Evolutionary conservation across 2,888 invertebrate species (phyloP).

Genomic region (Amblyteles armatorius): DNA sequence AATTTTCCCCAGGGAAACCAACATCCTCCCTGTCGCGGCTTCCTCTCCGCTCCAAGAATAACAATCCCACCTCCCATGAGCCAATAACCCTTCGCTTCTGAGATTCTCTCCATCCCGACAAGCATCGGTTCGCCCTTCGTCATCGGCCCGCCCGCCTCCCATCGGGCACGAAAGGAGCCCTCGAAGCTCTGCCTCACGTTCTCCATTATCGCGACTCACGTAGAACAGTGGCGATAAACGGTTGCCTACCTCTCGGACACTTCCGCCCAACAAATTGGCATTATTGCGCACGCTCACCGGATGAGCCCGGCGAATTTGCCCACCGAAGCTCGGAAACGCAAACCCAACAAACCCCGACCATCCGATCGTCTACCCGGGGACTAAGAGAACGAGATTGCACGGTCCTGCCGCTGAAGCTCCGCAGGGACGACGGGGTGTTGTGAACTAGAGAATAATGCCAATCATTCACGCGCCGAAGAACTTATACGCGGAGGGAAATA

Average conservation of each 20-base stretch:
- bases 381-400: conserved; percentile 2
- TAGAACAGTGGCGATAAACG: conserved; percentile 70
- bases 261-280: conserved; percentile 68
- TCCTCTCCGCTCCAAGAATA: no score
- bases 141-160: no score
- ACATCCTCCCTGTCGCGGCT: no score
- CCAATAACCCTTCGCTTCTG: no score
- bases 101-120: no score
- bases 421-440: conserved; percentile 50
- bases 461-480: conserved; percentile 74
- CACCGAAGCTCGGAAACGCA: conserved; percentile 1
- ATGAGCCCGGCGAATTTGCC: background rate
- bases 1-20: no score
- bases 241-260: background rate
- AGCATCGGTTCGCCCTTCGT: no score
- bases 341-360: no score
- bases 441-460: conserved; percentile 78
- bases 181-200: conserved; percentile 55
- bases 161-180: no score
- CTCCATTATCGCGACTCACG: conserved; percentile 80
- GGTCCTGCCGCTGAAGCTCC: background rate
- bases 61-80: no score
- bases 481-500: conserved; percentile 55
- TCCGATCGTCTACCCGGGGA: conserved; percentile 34
- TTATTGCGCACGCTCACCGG: conserved; percentile 76